Evolutionary conservation across 2,113 vertebrate species (phyloP).

Genomic region (Hipposideros armiger): DNA sequence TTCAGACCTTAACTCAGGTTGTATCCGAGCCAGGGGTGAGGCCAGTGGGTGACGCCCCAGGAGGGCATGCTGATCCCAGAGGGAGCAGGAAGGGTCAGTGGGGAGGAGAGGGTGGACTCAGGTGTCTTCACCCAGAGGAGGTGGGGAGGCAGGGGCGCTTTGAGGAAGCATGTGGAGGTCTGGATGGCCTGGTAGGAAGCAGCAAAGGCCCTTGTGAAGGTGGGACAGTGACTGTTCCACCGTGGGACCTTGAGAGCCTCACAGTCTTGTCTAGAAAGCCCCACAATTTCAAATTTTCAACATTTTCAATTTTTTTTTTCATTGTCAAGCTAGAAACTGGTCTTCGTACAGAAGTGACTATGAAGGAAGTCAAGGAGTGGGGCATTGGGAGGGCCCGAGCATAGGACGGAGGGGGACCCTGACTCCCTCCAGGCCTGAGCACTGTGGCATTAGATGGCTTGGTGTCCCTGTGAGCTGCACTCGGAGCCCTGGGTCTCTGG

Average conservation of each 20-base stretch:
- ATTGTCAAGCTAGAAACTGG: neutral
- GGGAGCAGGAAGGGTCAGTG: neutral
- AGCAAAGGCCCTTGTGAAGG: neutral
- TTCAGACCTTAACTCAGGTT: neutral
- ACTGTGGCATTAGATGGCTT: too few relatives aligned
- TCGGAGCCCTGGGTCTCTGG: neutral
- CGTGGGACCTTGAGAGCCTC: neutral
- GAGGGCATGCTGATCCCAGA: accelerated
- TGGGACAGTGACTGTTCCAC: neutral
- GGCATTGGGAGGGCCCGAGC: neutral
- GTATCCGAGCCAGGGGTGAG: neutral
- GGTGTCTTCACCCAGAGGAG: accelerated
- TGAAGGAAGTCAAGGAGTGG: neutral
- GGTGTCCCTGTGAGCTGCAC: neutral
- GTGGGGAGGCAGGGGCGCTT: neutral
- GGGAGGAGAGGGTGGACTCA: too few relatives aligned
- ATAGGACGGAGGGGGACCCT: neutral
- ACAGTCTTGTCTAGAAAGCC: neutral
- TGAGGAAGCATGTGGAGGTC: neutral
- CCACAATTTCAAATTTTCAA: neutral
- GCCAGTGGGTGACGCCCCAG: neutral
- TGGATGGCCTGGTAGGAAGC: neutral
- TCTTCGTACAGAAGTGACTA: neutral
- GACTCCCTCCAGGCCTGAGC: neutral
- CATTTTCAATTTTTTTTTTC: neutral